phyloP scores from a whole-genome alignment of 2,888 invertebrate species.

The Mythimna lalbum region DNA sequence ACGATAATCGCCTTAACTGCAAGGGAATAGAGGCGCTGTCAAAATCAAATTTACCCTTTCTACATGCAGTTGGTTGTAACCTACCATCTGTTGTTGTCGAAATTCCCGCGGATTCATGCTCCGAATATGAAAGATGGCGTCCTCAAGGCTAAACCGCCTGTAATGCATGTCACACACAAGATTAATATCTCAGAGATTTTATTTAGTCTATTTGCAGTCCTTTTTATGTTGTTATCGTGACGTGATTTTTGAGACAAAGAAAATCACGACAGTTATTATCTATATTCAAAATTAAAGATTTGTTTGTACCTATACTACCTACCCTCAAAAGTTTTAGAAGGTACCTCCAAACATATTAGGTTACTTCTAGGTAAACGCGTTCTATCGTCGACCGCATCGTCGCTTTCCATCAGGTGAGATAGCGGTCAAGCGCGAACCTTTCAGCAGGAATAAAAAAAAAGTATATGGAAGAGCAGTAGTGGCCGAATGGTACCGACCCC shows the following conservation, averaged over 20 bases:
- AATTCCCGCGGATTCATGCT: conserved; percentile 10
- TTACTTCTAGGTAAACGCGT: too few relatives aligned
- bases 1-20: background rate
- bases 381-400: too few relatives aligned
- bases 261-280: background rate
- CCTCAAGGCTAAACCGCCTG: conserved; percentile 7
- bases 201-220: conserved; percentile 28
- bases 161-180: conserved; percentile 11
- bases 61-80: background rate
- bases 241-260: conserved; percentile 10
- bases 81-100: conserved; percentile 10
- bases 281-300: too few relatives aligned
- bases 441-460: too few relatives aligned
- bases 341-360: too few relatives aligned
- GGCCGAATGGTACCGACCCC: too few relatives aligned
- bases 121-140: conserved; percentile 8
- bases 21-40: background rate
- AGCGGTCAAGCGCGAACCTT: too few relatives aligned
- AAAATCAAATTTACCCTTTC: background rate
- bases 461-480: too few relatives aligned
- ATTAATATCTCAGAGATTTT: conserved; percentile 28
- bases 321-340: too few relatives aligned
- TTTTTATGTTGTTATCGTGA: background rate
- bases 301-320: too few relatives aligned
- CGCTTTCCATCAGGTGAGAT: too few relatives aligned